phyloP scores from a whole-genome alignment of 2,888 invertebrate species.

The Priocnemis perturbator region DNA sequence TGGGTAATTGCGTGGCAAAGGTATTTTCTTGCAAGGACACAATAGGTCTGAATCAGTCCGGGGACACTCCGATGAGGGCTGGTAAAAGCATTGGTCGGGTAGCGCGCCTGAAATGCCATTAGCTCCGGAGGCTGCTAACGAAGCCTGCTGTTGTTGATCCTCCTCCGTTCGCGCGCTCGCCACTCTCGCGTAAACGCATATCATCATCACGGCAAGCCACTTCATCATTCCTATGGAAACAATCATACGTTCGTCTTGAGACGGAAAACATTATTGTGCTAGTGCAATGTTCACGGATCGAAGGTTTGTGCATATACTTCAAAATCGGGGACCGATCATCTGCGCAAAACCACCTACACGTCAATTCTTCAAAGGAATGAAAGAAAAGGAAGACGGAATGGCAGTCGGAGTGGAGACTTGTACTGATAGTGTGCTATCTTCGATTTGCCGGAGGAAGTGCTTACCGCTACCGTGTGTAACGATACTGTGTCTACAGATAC shows the following conservation, averaged over 20 bases:
- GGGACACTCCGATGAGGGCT: conserved; percentile 63
- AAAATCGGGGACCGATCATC: no score
- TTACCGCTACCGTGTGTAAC: no score
- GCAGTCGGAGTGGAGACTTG: not conserved
- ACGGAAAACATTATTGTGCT: no score
- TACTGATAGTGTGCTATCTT: not conserved
- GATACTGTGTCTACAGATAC: no score
- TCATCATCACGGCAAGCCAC: conserved; percentile 56
- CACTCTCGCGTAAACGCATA: conserved; percentile 62
- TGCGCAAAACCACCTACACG: no score
- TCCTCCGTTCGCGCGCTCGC: conserved; percentile 69
- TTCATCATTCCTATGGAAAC: conserved; percentile 63
- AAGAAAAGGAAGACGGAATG: not conserved
- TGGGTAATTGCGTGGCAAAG: conserved; percentile 74
- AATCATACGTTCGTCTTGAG: no score
- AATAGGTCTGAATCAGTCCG: conserved; percentile 50
- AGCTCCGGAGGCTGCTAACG: conserved; percentile 36
- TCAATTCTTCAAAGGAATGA: no score
- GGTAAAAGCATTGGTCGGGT: conserved; percentile 68
- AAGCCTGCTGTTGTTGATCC: conserved; percentile 66
- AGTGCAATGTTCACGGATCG: no score
- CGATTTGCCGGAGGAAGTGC: no score
- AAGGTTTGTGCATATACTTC: no score
- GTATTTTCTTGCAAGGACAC: conserved; percentile 70
- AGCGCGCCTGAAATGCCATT: conserved; percentile 26